phyloP scores from a whole-genome alignment of 2,888 invertebrate species.

The Calliphora vomitoria region DNA sequence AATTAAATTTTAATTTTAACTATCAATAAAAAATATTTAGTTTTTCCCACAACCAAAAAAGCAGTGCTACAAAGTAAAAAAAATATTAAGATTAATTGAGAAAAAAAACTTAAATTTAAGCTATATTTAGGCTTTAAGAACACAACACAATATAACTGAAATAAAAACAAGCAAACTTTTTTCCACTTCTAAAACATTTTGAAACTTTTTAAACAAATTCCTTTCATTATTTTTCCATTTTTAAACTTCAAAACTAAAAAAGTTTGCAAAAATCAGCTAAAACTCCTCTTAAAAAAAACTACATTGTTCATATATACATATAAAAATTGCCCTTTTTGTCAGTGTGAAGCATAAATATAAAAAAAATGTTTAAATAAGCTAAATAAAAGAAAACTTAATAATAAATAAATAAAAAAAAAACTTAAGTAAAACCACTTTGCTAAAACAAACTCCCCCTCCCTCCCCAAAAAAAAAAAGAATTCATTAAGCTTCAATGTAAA shows the following conservation, averaged over 20 bases:
- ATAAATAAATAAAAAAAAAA: constrained; percentile 44
- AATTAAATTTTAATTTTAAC: constrained; percentile 8
- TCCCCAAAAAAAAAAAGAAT: constrained; percentile 39
- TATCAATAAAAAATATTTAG: background rate
- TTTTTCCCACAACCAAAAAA: constrained; percentile 43
- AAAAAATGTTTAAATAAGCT: constrained; percentile 69
- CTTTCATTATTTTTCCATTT: constrained; percentile 8
- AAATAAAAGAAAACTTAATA: constrained; percentile 58
- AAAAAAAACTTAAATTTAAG: constrained; percentile 64
- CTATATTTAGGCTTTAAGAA: constrained; percentile 67
- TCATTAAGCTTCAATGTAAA: constrained; percentile 73
- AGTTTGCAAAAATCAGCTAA: constrained; percentile 57
- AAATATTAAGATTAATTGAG: constrained; percentile 43
- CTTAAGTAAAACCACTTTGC: constrained; percentile 70
- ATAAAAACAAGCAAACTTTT: constrained; percentile 48
- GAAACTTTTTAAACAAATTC: constrained; percentile 17
- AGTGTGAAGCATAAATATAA: constrained; percentile 73
- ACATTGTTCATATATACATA: constrained; percentile 74
- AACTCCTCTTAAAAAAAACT: constrained; percentile 60
- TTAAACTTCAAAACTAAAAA: background rate
- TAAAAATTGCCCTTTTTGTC: constrained; percentile 72
- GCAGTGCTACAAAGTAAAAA: constrained; percentile 58
- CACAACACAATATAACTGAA: constrained; percentile 34
- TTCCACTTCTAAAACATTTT: constrained; percentile 9
- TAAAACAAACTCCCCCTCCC: constrained; percentile 53